Base-by-base conservation (phyloP, 2,888 invertebrate species). In the Himalopsyche tibetana region DNA sequence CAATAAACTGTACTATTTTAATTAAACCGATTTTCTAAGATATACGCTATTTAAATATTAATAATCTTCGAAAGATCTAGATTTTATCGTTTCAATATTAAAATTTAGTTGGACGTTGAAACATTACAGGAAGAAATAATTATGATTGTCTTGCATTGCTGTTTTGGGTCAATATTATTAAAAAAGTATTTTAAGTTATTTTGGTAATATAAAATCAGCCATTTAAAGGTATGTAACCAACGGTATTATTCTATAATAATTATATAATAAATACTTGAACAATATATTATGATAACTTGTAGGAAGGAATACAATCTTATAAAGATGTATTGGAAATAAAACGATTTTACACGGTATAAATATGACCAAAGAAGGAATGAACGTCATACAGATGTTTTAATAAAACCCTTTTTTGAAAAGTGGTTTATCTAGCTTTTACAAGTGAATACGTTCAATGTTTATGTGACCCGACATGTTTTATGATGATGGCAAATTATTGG, bases 371-470 rank as follows among this genome's bases (percentile, higher is more conserved):
- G 19, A 6, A 19, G 63, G 19, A 28, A 63, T 63, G n/a, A 6
- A 19, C 28, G 9, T 63, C 63, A 63, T 63, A 19, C 63, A 63
- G 19, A 19, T 19, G 19, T 63, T 19, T 63, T 28, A 63, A 63
- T 19, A 63, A 63, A 63, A n/a, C n/a, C 63, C 63, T 19, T 63
- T 19, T 63, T 19, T 9, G 63, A 63, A 63, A 28, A 63, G 63
- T 63, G 19, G 63, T 63, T 19, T 63, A 19, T 28, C 63, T 11
- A 63, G 63, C 19, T 63, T 63, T 63, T 63, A 63, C 63, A 63
- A 12, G 51, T 15, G 4, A 51, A 4, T 8, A 4, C 12, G 3
- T 15, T 51, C 51, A 15, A 51, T 15, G 51, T 15, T 4, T 12
- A 45, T 9, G 45, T 45, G 45, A 45, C 45, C 9, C 45, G 45